A percentile compares a stretch with the other conserved stretches of the same genome.
Conservation (phyloP, 2,888 invertebrate genomes). For the Drosophila anomalata region DNA sequence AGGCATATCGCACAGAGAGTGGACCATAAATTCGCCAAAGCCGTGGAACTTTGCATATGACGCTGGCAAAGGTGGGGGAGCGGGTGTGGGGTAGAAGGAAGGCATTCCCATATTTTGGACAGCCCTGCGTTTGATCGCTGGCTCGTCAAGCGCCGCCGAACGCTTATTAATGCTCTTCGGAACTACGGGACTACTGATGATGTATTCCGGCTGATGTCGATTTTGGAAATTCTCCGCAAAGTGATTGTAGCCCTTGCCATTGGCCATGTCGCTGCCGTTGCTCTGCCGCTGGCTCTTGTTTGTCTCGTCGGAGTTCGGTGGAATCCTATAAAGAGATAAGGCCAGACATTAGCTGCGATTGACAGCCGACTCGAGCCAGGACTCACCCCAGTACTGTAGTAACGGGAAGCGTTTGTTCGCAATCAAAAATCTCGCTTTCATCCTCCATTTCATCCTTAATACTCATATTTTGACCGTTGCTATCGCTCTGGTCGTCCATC, state of each 20-base stretch:
- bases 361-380: too few species aligned
- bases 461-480: conserved; percentile 43
- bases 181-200: conserved; percentile 39
- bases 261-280: conserved; percentile 42
- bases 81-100: conserved; percentile 12
- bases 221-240: conserved; percentile 12
- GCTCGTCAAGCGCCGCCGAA: conserved; percentile 10
- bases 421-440: conserved; percentile 48
- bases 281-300: conserved; percentile 23
- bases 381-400: conserved; percentile 63
- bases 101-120: conserved; percentile 1
- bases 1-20: conserved; percentile 81
- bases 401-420: conserved; percentile 62
- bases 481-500: conserved; percentile 57
- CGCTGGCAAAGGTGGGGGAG: conserved; percentile 36
- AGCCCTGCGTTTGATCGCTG: neutral
- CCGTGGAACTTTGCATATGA: conserved; percentile 70
- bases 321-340: conserved; percentile 28
- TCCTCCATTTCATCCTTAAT: conserved; percentile 62
- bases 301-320: conserved; percentile 26
- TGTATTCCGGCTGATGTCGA: conserved; percentile 48
- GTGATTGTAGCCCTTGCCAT: conserved; percentile 39
- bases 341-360: neutral
- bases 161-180: conserved; percentile 12
- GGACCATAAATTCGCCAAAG: conserved; percentile 83